phyloP scores from a whole-genome alignment of 2,113 vertebrate genomes.

The Tauraco erythrolophus region DNA sequence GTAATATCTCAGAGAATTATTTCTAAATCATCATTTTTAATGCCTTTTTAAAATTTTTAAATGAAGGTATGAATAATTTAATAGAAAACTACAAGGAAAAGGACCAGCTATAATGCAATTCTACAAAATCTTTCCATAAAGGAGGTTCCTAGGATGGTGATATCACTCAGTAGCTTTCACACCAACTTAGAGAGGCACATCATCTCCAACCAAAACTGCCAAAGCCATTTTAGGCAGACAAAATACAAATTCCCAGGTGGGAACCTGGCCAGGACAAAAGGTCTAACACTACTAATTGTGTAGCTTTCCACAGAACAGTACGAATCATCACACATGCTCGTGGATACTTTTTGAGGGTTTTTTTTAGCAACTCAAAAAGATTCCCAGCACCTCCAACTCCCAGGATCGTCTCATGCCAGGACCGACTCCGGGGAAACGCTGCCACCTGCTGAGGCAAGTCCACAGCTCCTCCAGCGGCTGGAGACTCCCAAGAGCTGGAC shows the following conservation, averaged over 20 bases:
- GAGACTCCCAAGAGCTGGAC: background rate
- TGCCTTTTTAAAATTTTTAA: background rate
- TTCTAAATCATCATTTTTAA: background rate
- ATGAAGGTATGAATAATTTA: background rate
- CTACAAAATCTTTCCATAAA: background rate
- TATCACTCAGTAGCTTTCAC: background rate
- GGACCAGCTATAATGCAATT: background rate
- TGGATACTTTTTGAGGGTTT: fast-evolving
- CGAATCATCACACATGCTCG: background rate
- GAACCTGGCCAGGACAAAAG: background rate
- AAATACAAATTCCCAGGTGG: background rate
- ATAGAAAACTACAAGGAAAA: background rate
- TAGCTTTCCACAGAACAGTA: background rate
- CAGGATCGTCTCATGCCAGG: background rate
- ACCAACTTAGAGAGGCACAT: background rate
- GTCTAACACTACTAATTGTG: fast-evolving
- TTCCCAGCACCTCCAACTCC: background rate
- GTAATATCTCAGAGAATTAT: background rate
- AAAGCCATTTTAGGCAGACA: background rate
- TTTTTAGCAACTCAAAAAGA: background rate
- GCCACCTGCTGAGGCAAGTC: constrained; percentile 45
- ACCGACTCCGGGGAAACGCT: background rate
- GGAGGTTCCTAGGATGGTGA: background rate
- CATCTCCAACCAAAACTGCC: background rate
- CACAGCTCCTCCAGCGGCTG: background rate